Evolutionary conservation across 1,140 invertebrate genomes (phyloP).

Genomic region (Cyclina sinensis): DNA sequence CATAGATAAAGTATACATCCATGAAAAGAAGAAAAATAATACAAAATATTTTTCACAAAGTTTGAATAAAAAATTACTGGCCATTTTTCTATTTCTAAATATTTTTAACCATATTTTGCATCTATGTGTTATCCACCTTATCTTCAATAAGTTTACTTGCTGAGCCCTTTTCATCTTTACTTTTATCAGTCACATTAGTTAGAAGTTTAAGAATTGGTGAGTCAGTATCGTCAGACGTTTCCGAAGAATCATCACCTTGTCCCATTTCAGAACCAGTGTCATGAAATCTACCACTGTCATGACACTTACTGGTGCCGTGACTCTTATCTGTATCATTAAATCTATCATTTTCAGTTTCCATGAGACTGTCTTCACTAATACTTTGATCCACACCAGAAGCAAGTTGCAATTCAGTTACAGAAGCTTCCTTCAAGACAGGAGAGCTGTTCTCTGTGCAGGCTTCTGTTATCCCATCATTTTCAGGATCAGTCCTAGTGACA

Average conservation of each 20-base stretch:
- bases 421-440: not conserved
- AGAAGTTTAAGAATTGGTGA: conserved; percentile 30
- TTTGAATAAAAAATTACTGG: not conserved
- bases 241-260: not conserved
- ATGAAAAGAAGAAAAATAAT: conserved; percentile 42
- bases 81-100: not conserved
- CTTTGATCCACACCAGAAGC: not conserved
- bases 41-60: not conserved
- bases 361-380: not conserved
- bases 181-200: not conserved
- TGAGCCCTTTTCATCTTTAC: not conserved
- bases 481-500: not conserved
- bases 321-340: no score
- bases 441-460: not conserved
- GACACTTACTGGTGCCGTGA: no score
- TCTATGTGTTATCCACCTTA: not conserved
- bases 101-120: not conserved
- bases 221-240: not conserved
- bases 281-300: no score
- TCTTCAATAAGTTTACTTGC: not conserved
- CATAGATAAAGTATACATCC: not conserved
- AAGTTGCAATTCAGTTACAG: not conserved
- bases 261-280: no score
- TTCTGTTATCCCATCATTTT: not conserved
- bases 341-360: not conserved